Conservation (phyloP, 2,797 vertebrate genomes). For the Myotis planiceps region DNA sequence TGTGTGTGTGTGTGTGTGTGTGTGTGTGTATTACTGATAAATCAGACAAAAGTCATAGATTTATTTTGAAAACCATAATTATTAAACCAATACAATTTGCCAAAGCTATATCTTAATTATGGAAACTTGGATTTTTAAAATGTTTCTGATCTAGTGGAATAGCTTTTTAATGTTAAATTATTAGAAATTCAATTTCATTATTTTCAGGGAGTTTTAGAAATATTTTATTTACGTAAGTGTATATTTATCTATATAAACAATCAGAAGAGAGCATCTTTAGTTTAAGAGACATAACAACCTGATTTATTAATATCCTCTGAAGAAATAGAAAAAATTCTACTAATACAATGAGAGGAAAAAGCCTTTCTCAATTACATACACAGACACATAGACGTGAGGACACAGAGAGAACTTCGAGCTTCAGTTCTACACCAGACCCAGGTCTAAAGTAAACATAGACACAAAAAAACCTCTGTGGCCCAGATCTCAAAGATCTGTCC, state of each 20-base stretch:
- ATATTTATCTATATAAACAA: background rate
- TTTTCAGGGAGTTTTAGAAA: background rate
- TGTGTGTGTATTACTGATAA: background rate
- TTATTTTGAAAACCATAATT: background rate
- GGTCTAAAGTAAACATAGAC: background rate
- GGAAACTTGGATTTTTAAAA: background rate
- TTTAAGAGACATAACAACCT: background rate
- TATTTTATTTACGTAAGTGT: background rate
- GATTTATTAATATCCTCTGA: background rate
- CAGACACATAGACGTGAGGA: background rate
- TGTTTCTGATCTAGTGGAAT: background rate
- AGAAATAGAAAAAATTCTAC: background rate
- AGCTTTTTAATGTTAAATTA: background rate
- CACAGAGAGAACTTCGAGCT: background rate
- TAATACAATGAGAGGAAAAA: background rate
- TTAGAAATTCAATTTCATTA: slow-evolving; percentile 12
- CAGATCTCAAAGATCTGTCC: background rate
- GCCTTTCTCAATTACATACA: background rate
- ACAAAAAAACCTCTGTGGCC: background rate
- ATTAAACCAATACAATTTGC: background rate
- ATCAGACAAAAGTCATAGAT: background rate
- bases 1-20: background rate
- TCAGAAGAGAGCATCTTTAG: background rate
- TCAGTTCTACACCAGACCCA: background rate
- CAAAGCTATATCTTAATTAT: background rate